Evolutionary conservation across 2,888 invertebrate genomes (phyloP).

Genomic region (Trissonchulus latispiculum): DNA sequence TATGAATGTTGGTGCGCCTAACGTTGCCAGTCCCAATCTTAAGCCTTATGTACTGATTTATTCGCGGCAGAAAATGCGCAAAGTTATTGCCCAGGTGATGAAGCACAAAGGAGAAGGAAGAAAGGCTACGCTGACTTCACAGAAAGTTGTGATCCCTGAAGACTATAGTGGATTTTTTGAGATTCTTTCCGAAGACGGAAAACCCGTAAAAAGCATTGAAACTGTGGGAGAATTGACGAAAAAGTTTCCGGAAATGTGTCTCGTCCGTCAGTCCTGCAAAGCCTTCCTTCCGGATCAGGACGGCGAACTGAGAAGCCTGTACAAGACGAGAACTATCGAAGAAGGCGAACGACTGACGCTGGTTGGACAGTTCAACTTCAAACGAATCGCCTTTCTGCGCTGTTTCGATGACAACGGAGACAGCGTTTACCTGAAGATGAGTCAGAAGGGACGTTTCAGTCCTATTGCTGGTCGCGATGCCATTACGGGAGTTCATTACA

Average conservation of each 20-base stretch:
- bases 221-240: constrained; percentile 68
- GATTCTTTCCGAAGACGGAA: constrained; percentile 81
- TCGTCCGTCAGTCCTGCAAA: constrained; percentile 57
- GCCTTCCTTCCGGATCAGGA: constrained; percentile 38
- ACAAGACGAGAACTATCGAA: constrained; percentile 26
- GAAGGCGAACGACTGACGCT: constrained; percentile 44
- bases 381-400: constrained; percentile 56
- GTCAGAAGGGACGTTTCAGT: constrained; percentile 80
- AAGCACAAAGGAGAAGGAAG: constrained; percentile 41
- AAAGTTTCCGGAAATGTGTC: constrained; percentile 52
- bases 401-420: constrained; percentile 76
- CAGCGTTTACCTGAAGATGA: constrained; percentile 66
- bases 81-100: constrained; percentile 53
- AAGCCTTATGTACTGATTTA: constrained; percentile 75
- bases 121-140: constrained; percentile 62
- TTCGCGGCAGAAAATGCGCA: constrained; percentile 57
- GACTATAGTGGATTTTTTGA: constrained; percentile 76
- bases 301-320: constrained; percentile 33
- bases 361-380: constrained; percentile 35
- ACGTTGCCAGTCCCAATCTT: constrained; percentile 70
- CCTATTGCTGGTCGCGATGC: constrained; percentile 83
- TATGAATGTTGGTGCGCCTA: constrained; percentile 76
- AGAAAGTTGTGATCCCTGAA: constrained; percentile 76
- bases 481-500: constrained; percentile 85
- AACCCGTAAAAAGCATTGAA: constrained; percentile 77